Percentiles rank a stretch among this genome's conserved stretches.
Evolutionary conservation across 2,888 invertebrate species (phyloP).

Genomic region (Chalcosyrphus nemorum): DNA sequence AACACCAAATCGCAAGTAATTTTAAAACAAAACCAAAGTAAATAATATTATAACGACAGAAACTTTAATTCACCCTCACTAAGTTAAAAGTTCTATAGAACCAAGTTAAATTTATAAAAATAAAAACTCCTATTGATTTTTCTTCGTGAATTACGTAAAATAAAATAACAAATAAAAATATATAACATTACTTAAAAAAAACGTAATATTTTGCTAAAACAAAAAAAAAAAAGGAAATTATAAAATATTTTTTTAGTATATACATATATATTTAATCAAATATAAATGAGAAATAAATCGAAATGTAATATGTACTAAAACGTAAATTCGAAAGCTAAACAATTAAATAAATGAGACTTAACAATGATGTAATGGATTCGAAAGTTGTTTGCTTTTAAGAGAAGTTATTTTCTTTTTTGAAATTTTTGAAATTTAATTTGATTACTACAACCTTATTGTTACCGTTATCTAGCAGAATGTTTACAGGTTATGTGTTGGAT

Average conservation of each 20-base stretch:
- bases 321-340: not conserved
- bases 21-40: not conserved
- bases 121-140: constrained; percentile 1
- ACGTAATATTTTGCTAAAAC: constrained; percentile 17
- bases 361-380: constrained; percentile 10
- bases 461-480: too few species aligned
- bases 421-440: not conserved
- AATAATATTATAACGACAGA: too few species aligned
- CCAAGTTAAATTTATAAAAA: not conserved
- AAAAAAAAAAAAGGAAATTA: constrained; percentile 17
- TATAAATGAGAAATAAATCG: constrained; percentile 14
- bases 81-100: not conserved
- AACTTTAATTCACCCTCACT: not conserved
- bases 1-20: constrained; percentile 3
- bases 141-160: constrained; percentile 4
- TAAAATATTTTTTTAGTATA: constrained; percentile 43
- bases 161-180: not conserved
- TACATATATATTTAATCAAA: constrained; percentile 29
- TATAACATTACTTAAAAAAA: not conserved
- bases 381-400: too few species aligned
- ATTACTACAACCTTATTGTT: too few species aligned
- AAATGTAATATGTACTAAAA: constrained; percentile 5
- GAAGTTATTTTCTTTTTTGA: not conserved
- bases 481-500: too few species aligned
- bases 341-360: constrained; percentile 38